Percentiles rank a stretch among this genome's conserved stretches.
Evolutionary conservation across 2,113 vertebrate genomes (phyloP).

Genomic region (Paracanthobrama guichenoti): DNA sequence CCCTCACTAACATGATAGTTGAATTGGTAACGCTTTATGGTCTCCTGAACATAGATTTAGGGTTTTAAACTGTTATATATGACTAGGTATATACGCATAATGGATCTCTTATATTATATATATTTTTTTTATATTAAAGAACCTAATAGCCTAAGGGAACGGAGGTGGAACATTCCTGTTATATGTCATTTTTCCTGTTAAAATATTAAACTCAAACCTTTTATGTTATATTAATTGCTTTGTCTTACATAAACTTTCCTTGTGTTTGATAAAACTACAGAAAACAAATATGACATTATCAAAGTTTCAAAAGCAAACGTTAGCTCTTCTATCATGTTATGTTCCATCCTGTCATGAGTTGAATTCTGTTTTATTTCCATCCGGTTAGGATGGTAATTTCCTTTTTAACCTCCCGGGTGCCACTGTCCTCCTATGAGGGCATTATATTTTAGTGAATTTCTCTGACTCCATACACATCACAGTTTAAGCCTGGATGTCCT

Average conservation of each 20-base stretch:
- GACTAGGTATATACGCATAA: neutral
- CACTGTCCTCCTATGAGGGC: no score
- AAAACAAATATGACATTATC: neutral
- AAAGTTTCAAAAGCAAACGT: neutral
- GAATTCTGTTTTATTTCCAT: neutral
- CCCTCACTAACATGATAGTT: neutral
- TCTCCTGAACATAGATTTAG: neutral
- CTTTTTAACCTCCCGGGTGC: no score
- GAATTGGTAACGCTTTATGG: neutral
- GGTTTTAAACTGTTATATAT: neutral
- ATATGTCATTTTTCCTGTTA: no score
- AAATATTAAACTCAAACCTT: neutral
- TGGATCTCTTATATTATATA: neutral
- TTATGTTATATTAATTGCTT: neutral
- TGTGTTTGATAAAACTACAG: neutral
- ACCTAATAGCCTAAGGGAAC: neutral
- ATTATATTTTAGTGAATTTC: no score
- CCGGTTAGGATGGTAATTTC: neutral
- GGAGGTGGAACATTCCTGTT: neutral
- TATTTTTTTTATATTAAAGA: neutral
- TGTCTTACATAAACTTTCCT: neutral
- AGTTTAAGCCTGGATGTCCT: no score
- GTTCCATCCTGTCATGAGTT: neutral
- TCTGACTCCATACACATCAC: no score
- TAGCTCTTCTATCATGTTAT: neutral